Evolutionary conservation across 2,113 vertebrate species (phyloP).

Genomic region (Macquaria australasica): DNA sequence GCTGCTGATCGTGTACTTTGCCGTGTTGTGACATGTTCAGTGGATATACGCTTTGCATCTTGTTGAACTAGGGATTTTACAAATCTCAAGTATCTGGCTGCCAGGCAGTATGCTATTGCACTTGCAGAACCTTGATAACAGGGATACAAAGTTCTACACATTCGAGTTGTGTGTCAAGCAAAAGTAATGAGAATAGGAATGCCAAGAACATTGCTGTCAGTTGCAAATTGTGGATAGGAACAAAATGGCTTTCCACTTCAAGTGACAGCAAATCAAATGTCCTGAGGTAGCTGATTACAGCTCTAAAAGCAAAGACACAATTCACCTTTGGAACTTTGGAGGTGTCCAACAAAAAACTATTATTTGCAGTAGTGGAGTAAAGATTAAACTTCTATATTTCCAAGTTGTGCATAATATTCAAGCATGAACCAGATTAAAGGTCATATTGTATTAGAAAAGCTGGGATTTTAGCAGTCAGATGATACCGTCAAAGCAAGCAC

Average conservation of each 20-base stretch:
- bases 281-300: neutral
- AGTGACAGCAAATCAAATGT: neutral
- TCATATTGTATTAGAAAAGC: neutral
- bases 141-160: neutral
- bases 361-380: neutral
- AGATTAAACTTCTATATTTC: neutral
- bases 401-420: neutral
- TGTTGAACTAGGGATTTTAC: neutral
- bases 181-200: neutral
- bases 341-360: neutral
- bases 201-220: neutral
- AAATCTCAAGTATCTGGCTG: neutral
- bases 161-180: neutral
- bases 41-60: neutral
- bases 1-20: neutral
- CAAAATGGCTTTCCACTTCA: slow-evolving; percentile 2
- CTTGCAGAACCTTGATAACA: neutral
- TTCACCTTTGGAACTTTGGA: neutral
- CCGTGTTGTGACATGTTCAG: too few species aligned
- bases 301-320: neutral
- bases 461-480: neutral
- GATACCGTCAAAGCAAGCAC: neutral
- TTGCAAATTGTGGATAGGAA: neutral
- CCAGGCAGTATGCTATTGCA: neutral
- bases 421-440: neutral